Evolutionary conservation across 2,888 invertebrate genomes (phyloP), one percentile per base, ranked within the genome.

Genomic region (Scaptomyza polygonia): DNA sequence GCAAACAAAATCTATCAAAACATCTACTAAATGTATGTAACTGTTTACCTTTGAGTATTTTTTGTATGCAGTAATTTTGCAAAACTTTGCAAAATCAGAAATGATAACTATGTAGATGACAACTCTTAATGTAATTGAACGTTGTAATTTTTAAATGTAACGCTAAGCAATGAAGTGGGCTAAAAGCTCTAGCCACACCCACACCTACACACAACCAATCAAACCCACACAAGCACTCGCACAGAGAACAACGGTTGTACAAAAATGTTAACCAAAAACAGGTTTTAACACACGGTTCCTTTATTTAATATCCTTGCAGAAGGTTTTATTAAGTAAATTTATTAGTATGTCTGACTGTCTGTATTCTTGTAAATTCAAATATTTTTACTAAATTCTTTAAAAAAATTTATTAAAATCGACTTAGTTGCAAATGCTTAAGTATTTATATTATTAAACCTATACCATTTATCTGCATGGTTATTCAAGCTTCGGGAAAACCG

Each of bases 141-240:
- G 86, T 88, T 86, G 88, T 84, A 86, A 86, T 80, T 84, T 73
- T 78, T 29, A 86, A 76, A 75, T 48, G 71, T 84, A 86, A 79
- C 59, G 58, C 65, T 86, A 88, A 88, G 83, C 72, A 86, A 80
- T 80, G 63, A 79, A 55, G 47, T 63, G 56, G 67, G 49, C 59
- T 48, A 34, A 32, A n/a, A 34, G 48, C 61, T n/a, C 52, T 16
- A 34, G 16, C 45, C 40, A 67, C 40, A 57, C 45, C 52, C 30
- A 65, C 40, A 57, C 45, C 52, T 27, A 65, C 40, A 42, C 39
- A 29, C 54, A 54, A 42, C 49, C 40, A 34, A 32, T 44, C 11
- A 65, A 56, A 40, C 42, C 64, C 21, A 66, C 32, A 61, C 40
- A 39, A 21, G 62, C 25, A 25, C 25, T 25, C 5, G 25, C 25